Conservation (phyloP, 2,797 vertebrate genomes). For the Paedocypris micromegethes region DNA sequence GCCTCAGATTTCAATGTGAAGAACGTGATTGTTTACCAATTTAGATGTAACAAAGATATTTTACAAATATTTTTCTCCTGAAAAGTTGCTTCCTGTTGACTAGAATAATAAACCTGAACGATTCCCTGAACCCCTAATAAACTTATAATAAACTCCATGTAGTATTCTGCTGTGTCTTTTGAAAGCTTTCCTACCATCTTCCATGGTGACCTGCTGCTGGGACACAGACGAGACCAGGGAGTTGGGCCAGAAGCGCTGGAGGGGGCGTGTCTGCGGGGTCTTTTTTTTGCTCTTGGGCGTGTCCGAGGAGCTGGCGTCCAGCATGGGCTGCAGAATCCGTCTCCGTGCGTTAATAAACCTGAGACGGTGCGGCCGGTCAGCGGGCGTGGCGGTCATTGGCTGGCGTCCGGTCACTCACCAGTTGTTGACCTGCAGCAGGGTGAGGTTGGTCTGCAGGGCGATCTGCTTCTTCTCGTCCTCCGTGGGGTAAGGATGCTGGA, state of each 20-base stretch:
- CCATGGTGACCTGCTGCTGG: slow-evolving; percentile 75
- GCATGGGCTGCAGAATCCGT: slow-evolving; percentile 83
- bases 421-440: slow-evolving; percentile 81
- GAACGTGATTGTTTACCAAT: too few species aligned
- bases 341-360: slow-evolving; percentile 87
- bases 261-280: slow-evolving; percentile 77
- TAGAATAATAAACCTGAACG: too few species aligned
- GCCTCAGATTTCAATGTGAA: too few species aligned
- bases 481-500: slow-evolving; percentile 80
- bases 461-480: slow-evolving; percentile 86
- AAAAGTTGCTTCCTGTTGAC: too few species aligned
- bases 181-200: slow-evolving; percentile 67
- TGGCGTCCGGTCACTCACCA: slow-evolving; percentile 64
- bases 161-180: not conserved
- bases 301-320: slow-evolving; percentile 81
- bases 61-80: too few species aligned
- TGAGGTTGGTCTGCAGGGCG: slow-evolving; percentile 80
- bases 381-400: not conserved
- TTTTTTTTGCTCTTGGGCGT: slow-evolving; percentile 83
- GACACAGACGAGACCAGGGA: slow-evolving; percentile 76
- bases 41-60: too few species aligned
- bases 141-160: not conserved
- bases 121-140: not conserved
- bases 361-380: slow-evolving; percentile 15
- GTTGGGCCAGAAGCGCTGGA: slow-evolving; percentile 86